Evolutionary conservation across 2,888 invertebrate genomes (phyloP), one percentile per base, ranked within the genome.

Genomic region (Tenthredo distinguenda): DNA sequence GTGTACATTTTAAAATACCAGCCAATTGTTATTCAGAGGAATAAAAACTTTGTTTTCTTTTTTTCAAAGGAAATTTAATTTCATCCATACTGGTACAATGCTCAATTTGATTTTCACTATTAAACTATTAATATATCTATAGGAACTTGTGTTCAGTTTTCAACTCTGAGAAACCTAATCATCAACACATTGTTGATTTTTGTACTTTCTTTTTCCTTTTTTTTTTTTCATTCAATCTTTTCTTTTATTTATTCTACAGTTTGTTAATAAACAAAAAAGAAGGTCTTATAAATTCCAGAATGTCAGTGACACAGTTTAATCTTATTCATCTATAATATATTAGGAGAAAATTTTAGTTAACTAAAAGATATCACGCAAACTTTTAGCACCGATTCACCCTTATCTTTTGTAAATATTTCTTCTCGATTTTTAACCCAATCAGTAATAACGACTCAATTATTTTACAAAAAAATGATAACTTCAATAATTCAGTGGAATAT

Each of bases 221-320:
- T 76, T 76, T n/a, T 47, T 76, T 47, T 72, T 12, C 21, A 40
- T 74, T 76, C 26, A 40, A 26, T 31, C 10, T 47, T 43, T 47
- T 26, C 26, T 26, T 43, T 43, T 43, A 18, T 50, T n/a, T 77
- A 77, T 55, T 55, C 15, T 55, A 31, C 18, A 18, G 76, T 76
- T 47, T 0, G 26, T 31, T 31, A 26, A 26, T 43, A 9, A n/a
- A 71, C 15, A 26, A 47, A 26, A 47, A 50, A 77, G 12, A 55
- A 55, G 50, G 18, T 43, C 1, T 55, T 77, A 55, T 55, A 15
- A 77, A 40, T 77, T 77, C 77, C 77, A 77, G 77, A 77, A 77
- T 77, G 77, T 77, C 77, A 55, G 18, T 10, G 31, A 77, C 55
- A 55, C 31, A 15, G 77, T 55, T 77, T 10, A 74, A 34, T 50